Evolutionary conservation across 2,113 vertebrate species (phyloP).

Genomic region (Pampusana beccarii): DNA sequence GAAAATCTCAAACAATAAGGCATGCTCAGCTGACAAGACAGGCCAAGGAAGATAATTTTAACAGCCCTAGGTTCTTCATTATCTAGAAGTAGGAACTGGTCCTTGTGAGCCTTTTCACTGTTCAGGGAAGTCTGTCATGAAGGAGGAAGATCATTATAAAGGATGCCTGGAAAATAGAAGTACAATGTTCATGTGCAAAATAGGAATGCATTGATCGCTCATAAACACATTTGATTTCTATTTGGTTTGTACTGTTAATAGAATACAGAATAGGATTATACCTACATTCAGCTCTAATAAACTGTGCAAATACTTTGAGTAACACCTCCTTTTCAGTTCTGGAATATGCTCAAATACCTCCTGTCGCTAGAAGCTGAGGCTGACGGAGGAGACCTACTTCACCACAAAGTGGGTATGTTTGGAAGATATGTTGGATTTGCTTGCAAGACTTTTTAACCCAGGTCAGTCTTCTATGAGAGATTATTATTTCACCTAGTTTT

Average conservation of each 20-base stretch:
- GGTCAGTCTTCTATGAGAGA: neutral
- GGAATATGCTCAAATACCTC: neutral
- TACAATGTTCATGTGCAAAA: neutral
- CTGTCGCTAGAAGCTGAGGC: neutral
- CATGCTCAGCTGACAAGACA: neutral
- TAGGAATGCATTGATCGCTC: neutral
- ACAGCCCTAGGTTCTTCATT: neutral
- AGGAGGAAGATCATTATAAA: neutral
- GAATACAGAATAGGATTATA: neutral
- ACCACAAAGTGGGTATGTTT: neutral
- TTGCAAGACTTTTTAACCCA: neutral
- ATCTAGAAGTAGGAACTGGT: neutral
- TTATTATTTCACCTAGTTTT: neutral
- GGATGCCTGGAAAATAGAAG: neutral
- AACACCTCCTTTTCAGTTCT: neutral
- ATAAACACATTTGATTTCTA: neutral
- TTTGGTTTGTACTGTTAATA: neutral
- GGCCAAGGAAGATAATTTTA: neutral
- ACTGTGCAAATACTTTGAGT: neutral
- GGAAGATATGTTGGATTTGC: neutral
- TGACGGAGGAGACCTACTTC: neutral
- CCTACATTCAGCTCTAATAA: neutral
- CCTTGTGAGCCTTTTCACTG: neutral
- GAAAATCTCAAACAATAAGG: neutral
- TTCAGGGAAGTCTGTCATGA: neutral